phyloP scores from a whole-genome alignment of 2,113 vertebrate genomes.

The Channa argus region DNA sequence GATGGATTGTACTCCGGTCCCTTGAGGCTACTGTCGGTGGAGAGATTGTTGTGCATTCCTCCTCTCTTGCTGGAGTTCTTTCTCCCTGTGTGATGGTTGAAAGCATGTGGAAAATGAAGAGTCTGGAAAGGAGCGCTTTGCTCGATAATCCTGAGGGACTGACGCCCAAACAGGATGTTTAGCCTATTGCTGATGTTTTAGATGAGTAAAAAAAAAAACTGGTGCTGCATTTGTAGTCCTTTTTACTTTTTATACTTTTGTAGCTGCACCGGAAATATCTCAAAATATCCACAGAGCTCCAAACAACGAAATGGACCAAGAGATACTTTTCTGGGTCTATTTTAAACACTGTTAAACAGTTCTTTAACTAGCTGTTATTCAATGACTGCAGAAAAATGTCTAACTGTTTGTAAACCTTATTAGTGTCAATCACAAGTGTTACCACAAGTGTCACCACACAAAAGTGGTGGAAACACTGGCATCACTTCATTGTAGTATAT shows the following conservation, averaged over 20 bases:
- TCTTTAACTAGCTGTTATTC: constrained; percentile 48
- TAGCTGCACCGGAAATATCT: constrained; percentile 11
- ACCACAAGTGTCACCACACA: no score
- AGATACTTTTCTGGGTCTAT: constrained; percentile 13
- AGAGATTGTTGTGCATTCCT: constrained; percentile 52
- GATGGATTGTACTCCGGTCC: constrained; percentile 63
- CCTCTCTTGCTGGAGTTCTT: constrained; percentile 49
- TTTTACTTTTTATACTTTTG: constrained; percentile 1
- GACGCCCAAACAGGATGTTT: constrained; percentile 61
- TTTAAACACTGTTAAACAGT: constrained; percentile 25
- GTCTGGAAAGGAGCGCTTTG: constrained; percentile 51
- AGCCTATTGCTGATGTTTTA: constrained; percentile 45
- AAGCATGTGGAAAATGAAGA: constrained; percentile 53
- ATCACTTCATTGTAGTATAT: constrained; percentile 32
- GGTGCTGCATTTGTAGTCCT: constrained; percentile 9
- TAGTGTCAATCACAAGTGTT: constrained; percentile 57
- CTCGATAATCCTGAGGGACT: constrained; percentile 56
- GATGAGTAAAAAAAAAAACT: constrained; percentile 17
- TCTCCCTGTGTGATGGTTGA: constrained; percentile 47
- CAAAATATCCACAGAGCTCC: neutral
- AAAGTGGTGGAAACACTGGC: constrained; percentile 8
- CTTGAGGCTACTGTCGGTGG: constrained; percentile 49
- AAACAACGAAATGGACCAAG: neutral
- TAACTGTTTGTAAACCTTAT: constrained; percentile 56
- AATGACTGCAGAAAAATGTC: constrained; percentile 4